Conservation (phyloP, 2,113 vertebrate species). For the Scophthalmus maximus region DNA sequence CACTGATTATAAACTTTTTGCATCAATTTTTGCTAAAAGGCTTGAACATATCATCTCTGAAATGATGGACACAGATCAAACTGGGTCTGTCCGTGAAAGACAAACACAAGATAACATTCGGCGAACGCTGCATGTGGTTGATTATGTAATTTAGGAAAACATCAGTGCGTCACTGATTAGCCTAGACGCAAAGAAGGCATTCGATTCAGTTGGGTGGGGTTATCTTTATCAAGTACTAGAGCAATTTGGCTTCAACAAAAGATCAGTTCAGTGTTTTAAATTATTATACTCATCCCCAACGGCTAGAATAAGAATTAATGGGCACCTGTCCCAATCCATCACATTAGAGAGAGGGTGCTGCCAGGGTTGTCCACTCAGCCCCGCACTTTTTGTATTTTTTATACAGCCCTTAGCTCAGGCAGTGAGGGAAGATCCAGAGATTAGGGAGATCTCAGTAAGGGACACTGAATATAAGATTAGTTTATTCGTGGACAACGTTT, state of each 20-base stretch:
- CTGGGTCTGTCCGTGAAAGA: not conserved
- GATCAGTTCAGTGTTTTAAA: not conserved
- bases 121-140: not conserved
- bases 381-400: not conserved
- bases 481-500: not conserved
- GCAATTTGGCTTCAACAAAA: not conserved
- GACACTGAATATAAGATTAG: not conserved
- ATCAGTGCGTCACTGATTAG: not conserved
- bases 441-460: not conserved
- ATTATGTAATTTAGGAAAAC: not conserved
- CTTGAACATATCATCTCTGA: not conserved
- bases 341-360: not conserved
- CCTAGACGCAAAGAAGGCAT: not conserved
- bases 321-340: not conserved
- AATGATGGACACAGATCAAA: not conserved
- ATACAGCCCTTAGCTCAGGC: not conserved
- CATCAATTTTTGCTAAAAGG: not conserved
- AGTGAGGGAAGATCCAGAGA: not conserved
- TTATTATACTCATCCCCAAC: not conserved
- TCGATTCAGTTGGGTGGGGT: not conserved
- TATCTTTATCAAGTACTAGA: not conserved
- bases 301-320: not conserved
- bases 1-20: not conserved
- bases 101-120: not conserved
- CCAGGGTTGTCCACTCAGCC: not conserved